Evolutionary conservation across 2,113 vertebrate genomes (phyloP), one percentile per base, ranked within the genome.

Genomic region (Hyla sarda): DNA sequence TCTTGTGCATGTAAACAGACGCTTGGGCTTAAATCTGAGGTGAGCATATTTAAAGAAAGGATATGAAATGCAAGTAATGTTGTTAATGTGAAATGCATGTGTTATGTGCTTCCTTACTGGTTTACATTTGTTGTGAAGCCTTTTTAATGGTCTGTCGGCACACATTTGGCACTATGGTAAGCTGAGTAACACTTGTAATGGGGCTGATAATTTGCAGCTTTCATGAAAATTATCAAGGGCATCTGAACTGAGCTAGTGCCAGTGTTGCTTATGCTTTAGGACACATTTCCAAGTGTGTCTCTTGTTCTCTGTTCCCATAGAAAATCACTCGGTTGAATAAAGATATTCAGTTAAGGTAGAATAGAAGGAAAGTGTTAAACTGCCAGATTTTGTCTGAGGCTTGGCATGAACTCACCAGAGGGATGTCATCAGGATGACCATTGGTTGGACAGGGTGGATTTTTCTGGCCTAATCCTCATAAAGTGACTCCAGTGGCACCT

Each of bases 201-300:
- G 16, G 50, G 45, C 73, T 76, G 50, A 76, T 50, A 50, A 76
- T 50, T 52, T 76, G 21, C 73, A 76, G 47, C 45, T 16, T 52
- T 52, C n/a, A 76, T 48, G 45, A 30, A 52, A 28, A 76, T 30
- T 52, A 45, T 34, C 65, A 69, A 34, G 32, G 65, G 65, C 65
- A 19, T 34, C 30, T 69, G 21, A 69, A 9, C 8, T 32, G 30
- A 69, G 71, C 37, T 7, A 76, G 16, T 50, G 19, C 73, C n/a
- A 76, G 47, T 3, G 25, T 30, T 50, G 45, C 73, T 50, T 34
- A 37, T 19, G 65, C 16, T 16, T 76, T 28, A 47, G 45, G n/a
- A 28, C 4, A 48, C 72, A 25, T 48, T 48, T 1, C 21, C 13
- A 48, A 28, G 21, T 73, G 8, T 48, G 41, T 47, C 5, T 74